phyloP scores from a whole-genome alignment of 2,113 vertebrate species.

The Stercorarius parasiticus region DNA sequence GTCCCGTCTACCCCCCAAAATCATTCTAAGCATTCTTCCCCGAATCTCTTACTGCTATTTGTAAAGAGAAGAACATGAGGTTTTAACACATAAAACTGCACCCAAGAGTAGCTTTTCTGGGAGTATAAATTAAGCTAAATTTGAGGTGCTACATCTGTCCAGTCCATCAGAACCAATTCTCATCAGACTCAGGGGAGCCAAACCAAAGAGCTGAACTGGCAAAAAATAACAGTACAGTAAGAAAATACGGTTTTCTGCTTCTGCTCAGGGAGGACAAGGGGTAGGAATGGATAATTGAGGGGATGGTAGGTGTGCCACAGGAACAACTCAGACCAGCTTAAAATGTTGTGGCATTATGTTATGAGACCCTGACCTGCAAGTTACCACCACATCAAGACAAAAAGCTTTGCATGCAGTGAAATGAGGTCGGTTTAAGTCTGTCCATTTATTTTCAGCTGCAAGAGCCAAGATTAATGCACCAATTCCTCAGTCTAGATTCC shows the following conservation, averaged over 20 bases:
- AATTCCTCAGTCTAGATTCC: not conserved
- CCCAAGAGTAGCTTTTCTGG: not conserved
- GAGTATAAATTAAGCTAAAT: not conserved
- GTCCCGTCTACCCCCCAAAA: not conserved
- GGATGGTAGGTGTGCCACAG: not conserved
- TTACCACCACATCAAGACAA: accelerated
- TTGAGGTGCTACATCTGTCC: not conserved
- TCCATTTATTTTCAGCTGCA: not conserved
- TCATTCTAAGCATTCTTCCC: not conserved
- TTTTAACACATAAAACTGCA: not conserved
- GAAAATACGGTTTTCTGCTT: not conserved
- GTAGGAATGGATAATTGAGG: not conserved
- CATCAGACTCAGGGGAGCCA: not conserved
- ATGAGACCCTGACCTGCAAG: not conserved
- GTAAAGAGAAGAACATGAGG: not conserved
- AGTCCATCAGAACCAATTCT: not conserved
- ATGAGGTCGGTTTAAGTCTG: not conserved
- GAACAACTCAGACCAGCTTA: not conserved
- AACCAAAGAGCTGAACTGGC: not conserved
- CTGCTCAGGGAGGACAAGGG: not conserved
- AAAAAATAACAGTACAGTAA: not conserved
- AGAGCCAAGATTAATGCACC: not conserved
- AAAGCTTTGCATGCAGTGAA: accelerated
- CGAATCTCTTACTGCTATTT: not conserved
- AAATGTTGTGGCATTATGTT: accelerated